Evolutionary conservation across 2,888 invertebrate species (phyloP).

Genomic region (Hyles lineata): DNA sequence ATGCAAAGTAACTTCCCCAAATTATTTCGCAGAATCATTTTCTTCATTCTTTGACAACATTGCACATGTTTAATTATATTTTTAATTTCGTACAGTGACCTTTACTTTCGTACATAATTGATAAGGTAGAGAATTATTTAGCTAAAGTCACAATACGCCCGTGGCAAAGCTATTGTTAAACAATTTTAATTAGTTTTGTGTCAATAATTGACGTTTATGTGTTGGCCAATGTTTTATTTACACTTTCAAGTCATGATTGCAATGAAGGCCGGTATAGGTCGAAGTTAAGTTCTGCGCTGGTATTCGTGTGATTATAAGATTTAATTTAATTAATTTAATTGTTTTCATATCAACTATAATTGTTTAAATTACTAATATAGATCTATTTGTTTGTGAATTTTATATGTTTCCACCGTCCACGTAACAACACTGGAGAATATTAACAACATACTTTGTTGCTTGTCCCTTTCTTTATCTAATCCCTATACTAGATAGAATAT

Average conservation of each 20-base stretch:
- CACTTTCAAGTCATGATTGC: constrained; percentile 20
- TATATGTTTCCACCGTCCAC: too few species aligned
- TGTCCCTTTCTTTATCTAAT: too few species aligned
- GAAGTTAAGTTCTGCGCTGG: background rate
- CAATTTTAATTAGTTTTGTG: constrained; percentile 30
- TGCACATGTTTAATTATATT: background rate
- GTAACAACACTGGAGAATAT: too few species aligned
- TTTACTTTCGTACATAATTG: constrained; percentile 23
- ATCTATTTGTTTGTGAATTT: too few species aligned
- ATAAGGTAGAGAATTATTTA: constrained; percentile 20
- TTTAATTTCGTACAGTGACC: constrained; percentile 15
- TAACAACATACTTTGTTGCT: too few species aligned
- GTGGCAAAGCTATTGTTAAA: constrained; percentile 25
- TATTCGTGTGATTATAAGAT: background rate
- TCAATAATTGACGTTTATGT: constrained; percentile 22
- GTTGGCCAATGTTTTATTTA: constrained; percentile 26
- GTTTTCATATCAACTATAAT: too few species aligned
- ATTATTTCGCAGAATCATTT: background rate
- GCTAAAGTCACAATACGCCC: constrained; percentile 13
- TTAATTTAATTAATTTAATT: too few species aligned
- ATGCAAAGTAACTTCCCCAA: too few species aligned
- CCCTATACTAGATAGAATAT: too few species aligned
- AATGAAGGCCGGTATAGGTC: background rate
- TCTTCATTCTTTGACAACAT: background rate
- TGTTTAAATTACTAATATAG: too few species aligned